phyloP scores from a whole-genome alignment of 2,113 vertebrate genomes.

The Stomatorhinus ivindoensis region DNA sequence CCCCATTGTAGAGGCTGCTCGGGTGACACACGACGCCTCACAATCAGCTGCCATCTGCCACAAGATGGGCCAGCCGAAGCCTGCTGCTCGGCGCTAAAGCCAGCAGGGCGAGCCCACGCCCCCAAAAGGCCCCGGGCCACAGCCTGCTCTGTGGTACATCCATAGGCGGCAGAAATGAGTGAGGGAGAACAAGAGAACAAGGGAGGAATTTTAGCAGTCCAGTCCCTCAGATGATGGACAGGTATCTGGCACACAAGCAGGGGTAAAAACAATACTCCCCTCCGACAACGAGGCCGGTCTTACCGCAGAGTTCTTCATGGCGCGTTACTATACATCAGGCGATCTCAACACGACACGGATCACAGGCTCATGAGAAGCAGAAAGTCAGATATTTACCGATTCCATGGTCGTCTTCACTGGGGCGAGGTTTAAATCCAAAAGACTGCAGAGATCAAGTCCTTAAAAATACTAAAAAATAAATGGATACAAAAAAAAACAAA shows the following conservation, averaged over 20 bases:
- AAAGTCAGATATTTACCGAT: constrained; percentile 75
- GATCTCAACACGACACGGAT: constrained; percentile 22
- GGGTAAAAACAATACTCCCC: neutral
- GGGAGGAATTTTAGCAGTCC: neutral
- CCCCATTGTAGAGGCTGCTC: constrained; percentile 1
- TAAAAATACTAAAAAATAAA: constrained; percentile 61
- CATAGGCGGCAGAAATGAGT: neutral
- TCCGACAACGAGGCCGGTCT: neutral
- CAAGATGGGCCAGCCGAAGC: constrained; percentile 1
- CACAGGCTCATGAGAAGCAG: neutral
- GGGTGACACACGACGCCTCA: constrained; percentile 2
- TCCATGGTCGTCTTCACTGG: constrained; percentile 78
- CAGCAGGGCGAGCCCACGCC: neutral
- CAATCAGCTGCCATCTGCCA: constrained; percentile 13
- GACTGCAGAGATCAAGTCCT: constrained; percentile 47
- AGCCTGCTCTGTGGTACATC: neutral
- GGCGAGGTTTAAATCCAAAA: constrained; percentile 71
- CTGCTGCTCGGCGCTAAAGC: neutral
- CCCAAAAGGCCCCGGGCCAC: neutral
- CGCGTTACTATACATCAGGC: neutral
- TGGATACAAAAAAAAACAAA: neutral
- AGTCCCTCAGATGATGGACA: neutral
- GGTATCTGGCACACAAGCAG: neutral
- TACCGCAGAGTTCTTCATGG: neutral
- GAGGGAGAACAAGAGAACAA: neutral